Conservation (phyloP, 2,797 vertebrate genomes). For the Champsocephalus gunnari region DNA sequence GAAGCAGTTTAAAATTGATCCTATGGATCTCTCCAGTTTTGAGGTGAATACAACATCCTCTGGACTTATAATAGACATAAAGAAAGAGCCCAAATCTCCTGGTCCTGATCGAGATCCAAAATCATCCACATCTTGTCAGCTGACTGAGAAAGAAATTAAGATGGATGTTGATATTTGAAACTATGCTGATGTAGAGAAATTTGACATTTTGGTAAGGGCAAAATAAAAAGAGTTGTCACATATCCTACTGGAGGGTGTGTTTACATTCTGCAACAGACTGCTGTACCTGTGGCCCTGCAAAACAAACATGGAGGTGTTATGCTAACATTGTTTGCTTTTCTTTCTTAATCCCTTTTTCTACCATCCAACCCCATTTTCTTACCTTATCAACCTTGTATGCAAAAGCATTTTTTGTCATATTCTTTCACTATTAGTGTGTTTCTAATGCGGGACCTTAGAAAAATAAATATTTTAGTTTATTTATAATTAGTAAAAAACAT, state of each 20-base stretch:
- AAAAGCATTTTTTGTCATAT: constrained; percentile 2
- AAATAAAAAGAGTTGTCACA: constrained; percentile 13
- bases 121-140: constrained; percentile 9
- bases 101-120: neutral
- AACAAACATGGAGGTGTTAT: constrained; percentile 24
- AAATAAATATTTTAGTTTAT: neutral
- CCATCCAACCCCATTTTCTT: neutral
- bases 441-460: neutral
- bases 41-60: neutral
- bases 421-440: neutral
- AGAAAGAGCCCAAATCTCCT: constrained; percentile 43
- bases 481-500: constrained; percentile 25
- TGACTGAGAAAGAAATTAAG: constrained; percentile 40
- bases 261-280: constrained; percentile 4
- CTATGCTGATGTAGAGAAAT: constrained; percentile 7
- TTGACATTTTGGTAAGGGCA: neutral
- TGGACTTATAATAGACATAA: constrained; percentile 34
- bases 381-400: too few relatives aligned
- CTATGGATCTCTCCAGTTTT: constrained; percentile 2
- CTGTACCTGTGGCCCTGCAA: constrained; percentile 2
- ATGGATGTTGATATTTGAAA: constrained; percentile 33
- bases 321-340: constrained; percentile 8
- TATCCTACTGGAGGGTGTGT: neutral
- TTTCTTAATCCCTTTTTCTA: constrained; percentile 13
- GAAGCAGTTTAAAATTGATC: constrained; percentile 38